phyloP scores from a whole-genome alignment of 2,113 vertebrate genomes.

The Tachuris rubrigastra region DNA sequence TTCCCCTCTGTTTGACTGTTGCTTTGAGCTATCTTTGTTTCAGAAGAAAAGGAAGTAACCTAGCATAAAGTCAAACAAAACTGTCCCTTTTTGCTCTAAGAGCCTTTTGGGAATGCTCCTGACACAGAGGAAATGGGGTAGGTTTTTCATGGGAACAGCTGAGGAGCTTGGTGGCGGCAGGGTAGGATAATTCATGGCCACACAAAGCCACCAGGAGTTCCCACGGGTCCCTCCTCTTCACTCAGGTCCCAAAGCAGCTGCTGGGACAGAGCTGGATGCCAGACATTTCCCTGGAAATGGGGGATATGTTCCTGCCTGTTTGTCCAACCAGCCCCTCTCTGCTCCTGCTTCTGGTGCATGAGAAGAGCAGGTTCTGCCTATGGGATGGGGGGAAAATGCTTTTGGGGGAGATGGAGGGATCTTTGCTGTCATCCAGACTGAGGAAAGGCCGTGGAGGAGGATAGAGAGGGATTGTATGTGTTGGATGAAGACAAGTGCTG shows the following conservation, averaged over 20 bases:
- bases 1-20: not conserved
- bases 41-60: not conserved
- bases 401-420: not conserved
- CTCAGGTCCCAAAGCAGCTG: not conserved
- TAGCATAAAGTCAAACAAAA: not conserved
- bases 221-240: not conserved
- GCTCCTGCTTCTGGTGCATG: not conserved
- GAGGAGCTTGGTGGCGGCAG: not conserved
- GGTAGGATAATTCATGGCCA: not conserved
- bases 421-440: not conserved
- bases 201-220: not conserved
- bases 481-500: not conserved
- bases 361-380: not conserved
- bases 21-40: not conserved
- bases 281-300: accelerated
- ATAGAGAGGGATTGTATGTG: not conserved
- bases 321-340: too few species aligned
- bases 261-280: not conserved
- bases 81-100: not conserved
- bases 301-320: not conserved
- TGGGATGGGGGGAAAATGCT: accelerated
- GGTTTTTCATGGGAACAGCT: not conserved
- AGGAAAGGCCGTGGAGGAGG: not conserved
- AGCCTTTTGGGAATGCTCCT: not conserved
- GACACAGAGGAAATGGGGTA: not conserved